Base-by-base conservation (phyloP, 2,797 vertebrate species). In the Zalophus californianus region DNA sequence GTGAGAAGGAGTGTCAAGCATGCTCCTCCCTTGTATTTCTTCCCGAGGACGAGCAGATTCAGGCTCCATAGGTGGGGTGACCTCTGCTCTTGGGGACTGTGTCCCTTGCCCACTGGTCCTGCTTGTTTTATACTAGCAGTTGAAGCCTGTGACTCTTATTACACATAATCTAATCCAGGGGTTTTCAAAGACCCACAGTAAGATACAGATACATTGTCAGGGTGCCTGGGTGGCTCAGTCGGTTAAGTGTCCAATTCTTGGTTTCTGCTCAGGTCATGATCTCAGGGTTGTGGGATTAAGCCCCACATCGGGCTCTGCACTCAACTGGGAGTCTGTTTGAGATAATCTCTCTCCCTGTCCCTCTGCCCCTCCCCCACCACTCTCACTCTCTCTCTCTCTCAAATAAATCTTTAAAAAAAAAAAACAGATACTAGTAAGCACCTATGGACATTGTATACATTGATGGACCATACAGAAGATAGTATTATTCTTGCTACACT, bases 1-100 rank as follows among this genome's bases (percentile, higher is more conserved):
- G 72, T 16, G 72, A 29, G n/a, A 35, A 13, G 29, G 48, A 3
- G 38, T 11, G 25, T 38, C 3, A 0, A 3, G 4, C 9, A 27
- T 1, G 1, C 27, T 38, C 35, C 10, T 72, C 25, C 25, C 29
- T 50, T 60, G 80, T 14, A 14, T 20, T 66, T 29, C 35, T 50
- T 20, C 21, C 15, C 20, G 32, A 82, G 13, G 35, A 50, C 2
- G 14, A 66, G 25, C 52, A 48, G 8, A 29, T 32, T 68, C n/a
- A 5, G n/a, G 4, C 38, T 78, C 50, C 27, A 20, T 6, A 0
- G 66, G 21, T 0, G 5, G 18, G 9, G 18, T 48, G 50, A 21
- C 54, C 68, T 60, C 38, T 35, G 77, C 77, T 73, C 56, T 70
- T 25, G 6, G 62, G 48, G 15, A 1, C 78, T 27, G 3, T 29